A percentile compares a stretch with the other conserved stretches of the same genome.
Conservation (phyloP, 1,140 invertebrate species). For the Hypsibius dujardini region DNA sequence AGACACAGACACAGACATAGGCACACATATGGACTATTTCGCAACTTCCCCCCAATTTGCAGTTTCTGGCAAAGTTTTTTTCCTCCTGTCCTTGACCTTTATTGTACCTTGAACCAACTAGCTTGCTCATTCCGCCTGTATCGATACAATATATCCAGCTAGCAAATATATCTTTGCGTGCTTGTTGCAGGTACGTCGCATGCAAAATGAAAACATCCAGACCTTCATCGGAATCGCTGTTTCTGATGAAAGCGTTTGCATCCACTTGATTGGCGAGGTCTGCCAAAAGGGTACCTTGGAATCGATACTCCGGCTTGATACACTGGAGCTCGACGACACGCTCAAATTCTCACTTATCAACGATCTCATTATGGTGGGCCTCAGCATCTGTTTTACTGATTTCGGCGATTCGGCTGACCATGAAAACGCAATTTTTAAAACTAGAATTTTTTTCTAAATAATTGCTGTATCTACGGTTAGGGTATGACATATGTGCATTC, state of each 20-base stretch:
- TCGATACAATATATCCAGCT: neutral
- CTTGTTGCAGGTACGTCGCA: neutral
- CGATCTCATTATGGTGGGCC: neutral
- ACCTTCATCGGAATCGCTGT: neutral
- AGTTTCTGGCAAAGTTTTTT: no score
- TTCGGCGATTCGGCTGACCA: no score
- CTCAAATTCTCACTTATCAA: neutral
- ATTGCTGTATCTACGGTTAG: no score
- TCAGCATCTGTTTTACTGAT: no score
- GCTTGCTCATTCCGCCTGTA: no score
- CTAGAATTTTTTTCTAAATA: no score
- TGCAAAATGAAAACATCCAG: neutral
- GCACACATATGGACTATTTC: no score
- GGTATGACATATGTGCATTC: neutral
- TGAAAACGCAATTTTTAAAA: no score
- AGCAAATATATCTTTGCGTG: neutral
- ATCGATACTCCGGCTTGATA: neutral
- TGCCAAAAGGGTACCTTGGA: slow-evolving; percentile 3
- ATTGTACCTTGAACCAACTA: no score
- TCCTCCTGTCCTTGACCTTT: no score
- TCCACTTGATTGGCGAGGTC: neutral
- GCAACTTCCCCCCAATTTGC: no score
- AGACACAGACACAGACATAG: no score
- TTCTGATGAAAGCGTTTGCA: neutral
- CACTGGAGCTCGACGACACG: neutral